A percentile compares a stretch with the other conserved stretches of the same genome.
These are phyloP conservation scores for Cataglyphis hispanica DNA, from an alignment of 1,140 invertebrate species.

Conservation along the genomic window DNA sequence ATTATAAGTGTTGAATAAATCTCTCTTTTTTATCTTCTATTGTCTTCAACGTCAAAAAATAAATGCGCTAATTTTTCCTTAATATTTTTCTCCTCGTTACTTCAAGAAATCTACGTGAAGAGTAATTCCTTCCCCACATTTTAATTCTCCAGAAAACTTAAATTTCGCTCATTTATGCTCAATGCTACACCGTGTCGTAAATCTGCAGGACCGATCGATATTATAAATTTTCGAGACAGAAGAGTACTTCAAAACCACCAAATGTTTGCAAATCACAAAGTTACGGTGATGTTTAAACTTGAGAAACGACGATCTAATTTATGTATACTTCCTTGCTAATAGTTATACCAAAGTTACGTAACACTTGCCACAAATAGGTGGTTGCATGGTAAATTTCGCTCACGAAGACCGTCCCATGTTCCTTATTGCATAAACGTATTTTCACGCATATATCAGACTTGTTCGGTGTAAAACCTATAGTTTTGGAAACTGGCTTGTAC, in stretches of 20 bases:
- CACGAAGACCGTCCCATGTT: neutral
- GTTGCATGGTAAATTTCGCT: conserved; percentile 24
- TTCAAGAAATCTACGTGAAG: neutral
- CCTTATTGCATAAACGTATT: neutral
- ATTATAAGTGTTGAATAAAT: neutral
- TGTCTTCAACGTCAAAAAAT: neutral
- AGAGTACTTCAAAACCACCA: neutral
- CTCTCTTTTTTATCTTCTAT: neutral
- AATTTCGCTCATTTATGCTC: neutral
- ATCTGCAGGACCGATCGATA: neutral
- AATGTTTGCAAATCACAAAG: conserved; percentile 24
- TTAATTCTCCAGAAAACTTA: neutral
- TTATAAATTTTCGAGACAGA: conserved; percentile 16
- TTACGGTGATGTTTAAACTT: conserved; percentile 22
- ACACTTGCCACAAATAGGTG: conserved; percentile 30
- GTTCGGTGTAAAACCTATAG: neutral
- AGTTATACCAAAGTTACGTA: conserved; percentile 35
- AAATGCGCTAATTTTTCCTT: neutral
- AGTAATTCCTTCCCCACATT: neutral
- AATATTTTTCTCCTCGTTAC: neutral
- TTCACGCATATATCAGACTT: conserved; percentile 9
- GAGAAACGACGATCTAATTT: conserved; percentile 26
- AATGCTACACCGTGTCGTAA: neutral
- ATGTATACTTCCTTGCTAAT: conserved; percentile 44
- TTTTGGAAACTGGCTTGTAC: neutral